Evolutionary conservation across 2,797 vertebrate species (phyloP).

Genomic region (Acrocephalus scirpaceus): DNA sequence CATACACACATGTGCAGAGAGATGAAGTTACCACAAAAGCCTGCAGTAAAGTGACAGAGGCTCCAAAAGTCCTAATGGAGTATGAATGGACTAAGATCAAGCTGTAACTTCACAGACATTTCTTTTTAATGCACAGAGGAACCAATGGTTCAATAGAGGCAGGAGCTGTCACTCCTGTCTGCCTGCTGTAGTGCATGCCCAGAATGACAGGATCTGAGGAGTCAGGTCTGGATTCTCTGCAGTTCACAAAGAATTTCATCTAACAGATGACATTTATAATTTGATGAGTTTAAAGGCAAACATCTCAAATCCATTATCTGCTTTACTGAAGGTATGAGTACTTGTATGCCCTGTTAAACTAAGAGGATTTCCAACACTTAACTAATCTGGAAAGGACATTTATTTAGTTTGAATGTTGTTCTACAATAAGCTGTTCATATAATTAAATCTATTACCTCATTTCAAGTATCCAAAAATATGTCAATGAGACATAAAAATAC

Average conservation of each 20-base stretch:
- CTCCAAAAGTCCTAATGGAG: background rate
- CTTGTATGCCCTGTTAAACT: background rate
- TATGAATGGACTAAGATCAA: background rate
- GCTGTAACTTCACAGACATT: background rate
- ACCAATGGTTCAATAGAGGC: background rate
- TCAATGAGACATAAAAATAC: background rate
- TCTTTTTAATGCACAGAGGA: background rate
- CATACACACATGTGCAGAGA: background rate
- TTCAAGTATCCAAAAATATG: background rate
- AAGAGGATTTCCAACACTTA: background rate
- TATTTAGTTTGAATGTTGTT: background rate
- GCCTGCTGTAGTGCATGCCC: background rate
- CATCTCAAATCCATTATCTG: slow-evolving; percentile 4
- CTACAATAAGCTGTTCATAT: background rate
- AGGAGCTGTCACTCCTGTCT: background rate
- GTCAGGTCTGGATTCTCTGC: background rate
- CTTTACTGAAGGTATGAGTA: background rate
- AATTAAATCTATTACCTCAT: background rate
- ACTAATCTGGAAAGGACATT: background rate
- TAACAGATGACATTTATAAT: background rate
- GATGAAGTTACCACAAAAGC: background rate
- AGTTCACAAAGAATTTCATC: background rate
- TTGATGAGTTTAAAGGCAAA: background rate
- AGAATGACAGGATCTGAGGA: background rate
- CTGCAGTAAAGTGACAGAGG: background rate